Evolutionary conservation across 2,797 vertebrate genomes (phyloP).

Genomic region (Chromis chromis): DNA sequence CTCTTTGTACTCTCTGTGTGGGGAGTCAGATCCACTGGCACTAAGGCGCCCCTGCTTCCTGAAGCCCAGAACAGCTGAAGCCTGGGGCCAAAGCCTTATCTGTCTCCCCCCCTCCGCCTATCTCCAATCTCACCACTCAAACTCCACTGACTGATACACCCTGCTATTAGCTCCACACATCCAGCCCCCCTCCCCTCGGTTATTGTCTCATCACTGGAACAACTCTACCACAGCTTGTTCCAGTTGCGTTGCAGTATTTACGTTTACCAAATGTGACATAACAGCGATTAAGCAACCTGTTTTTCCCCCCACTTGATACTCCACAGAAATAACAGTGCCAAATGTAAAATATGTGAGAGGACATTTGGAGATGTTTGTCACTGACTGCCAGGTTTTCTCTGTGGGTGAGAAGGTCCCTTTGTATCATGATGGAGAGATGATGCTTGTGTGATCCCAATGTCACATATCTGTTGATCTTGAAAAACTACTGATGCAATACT

Average conservation of each 20-base stretch:
- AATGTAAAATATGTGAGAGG: background rate
- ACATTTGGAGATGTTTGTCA: slow-evolving; percentile 31
- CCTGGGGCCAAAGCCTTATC: slow-evolving; percentile 74
- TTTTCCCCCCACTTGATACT: slow-evolving; percentile 16
- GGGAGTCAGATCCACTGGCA: slow-evolving; percentile 31
- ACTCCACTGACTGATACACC: slow-evolving; percentile 80
- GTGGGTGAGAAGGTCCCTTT: slow-evolving; percentile 20
- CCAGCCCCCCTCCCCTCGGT: slow-evolving; percentile 1
- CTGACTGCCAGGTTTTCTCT: background rate
- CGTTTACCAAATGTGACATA: slow-evolving; percentile 46
- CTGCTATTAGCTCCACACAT: slow-evolving; percentile 73
- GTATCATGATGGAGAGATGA: slow-evolving; percentile 45
- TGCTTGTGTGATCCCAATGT: slow-evolving; percentile 45
- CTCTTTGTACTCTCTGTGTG: slow-evolving; percentile 58
- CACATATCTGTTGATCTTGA: slow-evolving; percentile 61
- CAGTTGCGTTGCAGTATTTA: slow-evolving; percentile 47
- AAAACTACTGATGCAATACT: slow-evolving; percentile 33
- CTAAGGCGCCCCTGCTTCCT: slow-evolving; percentile 67
- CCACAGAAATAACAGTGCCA: slow-evolving; percentile 12
- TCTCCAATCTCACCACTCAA: slow-evolving; percentile 76
- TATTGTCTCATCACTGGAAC: slow-evolving; percentile 42
- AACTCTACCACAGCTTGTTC: slow-evolving; percentile 34
- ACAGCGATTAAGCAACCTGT: slow-evolving; percentile 31
- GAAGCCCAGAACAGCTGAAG: slow-evolving; percentile 44
- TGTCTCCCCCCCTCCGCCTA: slow-evolving; percentile 56